phyloP scores from a whole-genome alignment of 2,888 invertebrate genomes.

The Orchesellides sinensis region DNA sequence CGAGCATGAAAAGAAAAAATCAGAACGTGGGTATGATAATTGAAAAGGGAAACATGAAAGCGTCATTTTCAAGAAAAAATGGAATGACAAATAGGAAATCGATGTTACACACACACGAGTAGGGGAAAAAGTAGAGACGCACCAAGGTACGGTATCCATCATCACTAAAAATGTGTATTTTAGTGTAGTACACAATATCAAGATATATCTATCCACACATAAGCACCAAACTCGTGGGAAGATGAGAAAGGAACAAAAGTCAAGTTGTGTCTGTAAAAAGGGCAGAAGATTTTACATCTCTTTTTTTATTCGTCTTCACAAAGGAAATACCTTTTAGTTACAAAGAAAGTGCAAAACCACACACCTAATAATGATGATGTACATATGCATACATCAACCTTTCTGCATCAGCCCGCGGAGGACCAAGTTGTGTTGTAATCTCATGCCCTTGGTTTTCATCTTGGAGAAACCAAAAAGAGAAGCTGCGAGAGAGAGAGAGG shows the following conservation, averaged over 20 bases:
- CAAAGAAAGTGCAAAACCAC: neutral
- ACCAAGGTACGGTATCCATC: too few relatives aligned
- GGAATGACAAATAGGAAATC: slow-evolving; percentile 41
- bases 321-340: too few relatives aligned
- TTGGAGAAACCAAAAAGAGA: neutral
- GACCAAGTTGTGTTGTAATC: neutral
- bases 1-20: neutral
- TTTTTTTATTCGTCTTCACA: neutral
- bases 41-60: slow-evolving; percentile 38
- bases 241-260: neutral
- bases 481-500: neutral
- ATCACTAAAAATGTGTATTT: too few relatives aligned
- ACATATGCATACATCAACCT: too few relatives aligned
- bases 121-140: too few relatives aligned
- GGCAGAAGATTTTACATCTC: neutral
- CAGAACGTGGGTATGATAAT: slow-evolving; percentile 7
- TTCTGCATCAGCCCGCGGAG: too few relatives aligned
- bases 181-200: too few relatives aligned
- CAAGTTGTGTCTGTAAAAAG: neutral
- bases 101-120: neutral
- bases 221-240: too few relatives aligned
- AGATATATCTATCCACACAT: too few relatives aligned
- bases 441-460: neutral
- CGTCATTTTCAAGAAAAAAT: slow-evolving; percentile 31
- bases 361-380: slow-evolving; percentile 5